Base-by-base conservation (phyloP, 2,797 vertebrate species). In the Oreonectes daqikongensis region DNA sequence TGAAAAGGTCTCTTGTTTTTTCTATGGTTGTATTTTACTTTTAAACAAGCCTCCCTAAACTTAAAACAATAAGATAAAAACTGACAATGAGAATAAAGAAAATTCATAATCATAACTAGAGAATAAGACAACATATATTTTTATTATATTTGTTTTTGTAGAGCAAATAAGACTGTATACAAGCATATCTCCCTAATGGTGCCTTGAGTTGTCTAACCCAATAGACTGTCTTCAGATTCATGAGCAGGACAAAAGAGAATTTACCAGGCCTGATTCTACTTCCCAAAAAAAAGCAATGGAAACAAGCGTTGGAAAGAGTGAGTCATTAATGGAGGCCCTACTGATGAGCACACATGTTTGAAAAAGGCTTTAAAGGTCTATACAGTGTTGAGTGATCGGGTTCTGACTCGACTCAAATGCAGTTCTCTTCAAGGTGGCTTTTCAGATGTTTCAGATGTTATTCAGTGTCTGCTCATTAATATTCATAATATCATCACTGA, bases 291-390 rank as follows among this genome's bases (percentile, higher is more conserved):
- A 5, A 44, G 15, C 22, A 66, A 30, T 75, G 24, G 61, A 55
- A 59, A 75, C 1, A 18, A 72, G 40, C 2, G 18, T 10, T 65
- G 60, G 63, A 75, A 68, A 67, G 26, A 48, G 10, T 75, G 73
- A 68, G 64, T 76, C 73, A 75, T n/a, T 46, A 40, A 68, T 75
- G n/a, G 2, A 8, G 30, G 65, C 8, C 5, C 46, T 52, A 11
- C 24, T 42, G 35, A 38, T 74, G 48, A 55, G 40, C 32, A 55
- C 60, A 42, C 61, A 53, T 32, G 17, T 30, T 11, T 30, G 12
- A 22, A 52, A n/a, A 35, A 20, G 38, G 2, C 32, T 28, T n/a
- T 30, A 53, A 65, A 65, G 24, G n/a, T 66, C 12, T 55, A 24
- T 12, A 24, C 14, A 40, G 72, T 53, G 44, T 38, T 38, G 20